Evolutionary conservation across 2,888 invertebrate genomes (phyloP).

Genomic region (Agonopterix arenella): DNA sequence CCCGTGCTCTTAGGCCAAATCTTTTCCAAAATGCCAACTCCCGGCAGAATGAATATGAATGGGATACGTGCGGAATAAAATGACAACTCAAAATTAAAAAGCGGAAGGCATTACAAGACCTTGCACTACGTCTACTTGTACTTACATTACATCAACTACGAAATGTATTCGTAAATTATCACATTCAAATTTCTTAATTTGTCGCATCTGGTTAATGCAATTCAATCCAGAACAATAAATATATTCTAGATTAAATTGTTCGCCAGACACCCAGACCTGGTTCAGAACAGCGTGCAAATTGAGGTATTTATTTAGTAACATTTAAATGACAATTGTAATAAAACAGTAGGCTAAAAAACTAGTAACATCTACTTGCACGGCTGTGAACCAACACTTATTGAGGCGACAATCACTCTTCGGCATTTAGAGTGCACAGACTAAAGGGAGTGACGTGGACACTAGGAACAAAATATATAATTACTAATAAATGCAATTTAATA

Average conservation of each 20-base stretch:
- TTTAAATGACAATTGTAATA: background rate
- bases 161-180: slow-evolving; percentile 24
- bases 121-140: slow-evolving; percentile 65
- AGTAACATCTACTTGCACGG: slow-evolving; percentile 21
- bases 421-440: slow-evolving; percentile 68
- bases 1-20: slow-evolving; percentile 45
- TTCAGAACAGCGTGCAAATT: slow-evolving; percentile 30
- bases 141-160: slow-evolving; percentile 57
- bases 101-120: slow-evolving; percentile 65
- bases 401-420: slow-evolving; percentile 71
- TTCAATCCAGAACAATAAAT: slow-evolving; percentile 31
- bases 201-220: slow-evolving; percentile 34
- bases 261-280: too few species aligned
- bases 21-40: slow-evolving; percentile 57
- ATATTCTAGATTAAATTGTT: slow-evolving; percentile 31
- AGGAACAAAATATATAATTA: slow-evolving; percentile 33
- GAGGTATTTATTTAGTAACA: slow-evolving; percentile 2
- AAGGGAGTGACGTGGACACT: slow-evolving; percentile 59
- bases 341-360: background rate
- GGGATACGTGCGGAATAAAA: slow-evolving; percentile 78
- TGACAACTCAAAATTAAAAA: slow-evolving; percentile 73
- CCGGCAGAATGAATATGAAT: slow-evolving; percentile 77
- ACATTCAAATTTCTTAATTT: slow-evolving; percentile 29
- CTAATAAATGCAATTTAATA: slow-evolving; percentile 12
- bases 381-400: slow-evolving; percentile 27